Evolutionary conservation across 2,888 invertebrate genomes (phyloP).

Genomic region (Hololepta plana): DNA sequence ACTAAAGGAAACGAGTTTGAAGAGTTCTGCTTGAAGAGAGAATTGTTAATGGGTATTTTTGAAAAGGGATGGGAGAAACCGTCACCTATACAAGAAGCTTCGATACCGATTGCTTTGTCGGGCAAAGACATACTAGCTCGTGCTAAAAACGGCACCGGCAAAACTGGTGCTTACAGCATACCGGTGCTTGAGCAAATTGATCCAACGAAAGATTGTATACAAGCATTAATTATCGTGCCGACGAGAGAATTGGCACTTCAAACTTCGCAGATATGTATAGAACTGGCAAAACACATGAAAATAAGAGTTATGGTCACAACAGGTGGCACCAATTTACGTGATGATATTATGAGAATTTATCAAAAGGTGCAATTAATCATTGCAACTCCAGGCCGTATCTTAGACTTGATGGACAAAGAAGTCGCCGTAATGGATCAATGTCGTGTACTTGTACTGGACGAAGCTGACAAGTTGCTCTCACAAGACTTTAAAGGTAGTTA

Average conservation of each 20-base stretch:
- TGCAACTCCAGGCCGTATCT: constrained; percentile 97
- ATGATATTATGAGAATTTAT: constrained; percentile 98
- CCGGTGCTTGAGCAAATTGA: constrained; percentile 94
- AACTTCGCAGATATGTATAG: constrained; percentile 99
- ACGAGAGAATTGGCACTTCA: constrained; percentile 97
- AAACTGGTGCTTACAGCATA: constrained; percentile 99
- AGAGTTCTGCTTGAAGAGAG: constrained; percentile 94
- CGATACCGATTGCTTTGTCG: constrained; percentile 94
- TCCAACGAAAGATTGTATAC: constrained; percentile 79
- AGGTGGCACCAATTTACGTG: constrained; percentile 92
- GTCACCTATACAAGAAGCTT: constrained; percentile 97
- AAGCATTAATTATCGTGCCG: constrained; percentile 96
- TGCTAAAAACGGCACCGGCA: constrained; percentile 98
- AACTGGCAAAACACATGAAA: constrained; percentile 92
- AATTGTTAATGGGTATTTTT: constrained; percentile 98
- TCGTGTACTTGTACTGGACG: constrained; percentile 92
- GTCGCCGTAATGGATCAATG: constrained; percentile 79
- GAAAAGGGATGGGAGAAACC: constrained; percentile 99
- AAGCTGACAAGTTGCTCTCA: constrained; percentile 96
- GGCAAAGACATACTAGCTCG: constrained; percentile 96
- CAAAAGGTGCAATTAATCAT: constrained; percentile 98
- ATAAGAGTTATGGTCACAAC: constrained; percentile 99
- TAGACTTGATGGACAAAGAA: constrained; percentile 98
- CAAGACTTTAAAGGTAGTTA: constrained; percentile 84
- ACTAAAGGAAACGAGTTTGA: constrained; percentile 99